Conservation (phyloP, 2,888 invertebrate species). For the Hylaea fasciaria region DNA sequence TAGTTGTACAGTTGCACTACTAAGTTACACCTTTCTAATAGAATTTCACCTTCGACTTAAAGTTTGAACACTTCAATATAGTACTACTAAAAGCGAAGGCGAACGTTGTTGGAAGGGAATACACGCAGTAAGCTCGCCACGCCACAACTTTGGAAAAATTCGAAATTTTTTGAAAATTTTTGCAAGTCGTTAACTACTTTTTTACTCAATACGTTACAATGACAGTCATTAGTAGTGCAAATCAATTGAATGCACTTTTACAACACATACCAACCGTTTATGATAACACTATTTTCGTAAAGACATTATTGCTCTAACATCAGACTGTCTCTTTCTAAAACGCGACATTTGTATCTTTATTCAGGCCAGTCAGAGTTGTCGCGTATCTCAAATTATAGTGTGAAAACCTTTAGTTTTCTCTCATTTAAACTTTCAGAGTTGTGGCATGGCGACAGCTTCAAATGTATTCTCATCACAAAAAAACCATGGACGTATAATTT, state of each 20-base stretch:
- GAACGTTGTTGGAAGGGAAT: constrained; percentile 23
- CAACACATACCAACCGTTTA: too few relatives aligned
- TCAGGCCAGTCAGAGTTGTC: too few relatives aligned
- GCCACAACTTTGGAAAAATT: constrained; percentile 6
- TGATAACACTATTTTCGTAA: not conserved
- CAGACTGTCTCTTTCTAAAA: not conserved
- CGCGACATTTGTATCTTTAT: too few relatives aligned
- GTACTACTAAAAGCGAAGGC: constrained; percentile 24
- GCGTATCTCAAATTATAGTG: too few relatives aligned
- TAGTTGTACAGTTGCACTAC: constrained; percentile 3
- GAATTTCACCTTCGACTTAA: constrained; percentile 21
- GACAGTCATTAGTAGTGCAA: too few relatives aligned
- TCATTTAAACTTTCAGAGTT: not conserved
- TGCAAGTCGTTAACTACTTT: not conserved
- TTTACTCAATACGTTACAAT: too few relatives aligned
- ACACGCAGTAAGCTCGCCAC: constrained; percentile 23
- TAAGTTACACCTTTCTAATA: not conserved
- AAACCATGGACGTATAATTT: constrained; percentile 41
- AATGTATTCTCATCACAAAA: constrained; percentile 32
- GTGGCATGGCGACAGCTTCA: constrained; percentile 30
- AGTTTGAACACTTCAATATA: constrained; percentile 18
- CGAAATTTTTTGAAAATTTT: not conserved
- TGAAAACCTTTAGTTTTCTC: too few relatives aligned
- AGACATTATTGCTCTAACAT: not conserved
- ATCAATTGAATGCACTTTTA: too few relatives aligned